Base-by-base conservation (phyloP, 2,888 invertebrate species). In the Leptopilina drosophilae region DNA sequence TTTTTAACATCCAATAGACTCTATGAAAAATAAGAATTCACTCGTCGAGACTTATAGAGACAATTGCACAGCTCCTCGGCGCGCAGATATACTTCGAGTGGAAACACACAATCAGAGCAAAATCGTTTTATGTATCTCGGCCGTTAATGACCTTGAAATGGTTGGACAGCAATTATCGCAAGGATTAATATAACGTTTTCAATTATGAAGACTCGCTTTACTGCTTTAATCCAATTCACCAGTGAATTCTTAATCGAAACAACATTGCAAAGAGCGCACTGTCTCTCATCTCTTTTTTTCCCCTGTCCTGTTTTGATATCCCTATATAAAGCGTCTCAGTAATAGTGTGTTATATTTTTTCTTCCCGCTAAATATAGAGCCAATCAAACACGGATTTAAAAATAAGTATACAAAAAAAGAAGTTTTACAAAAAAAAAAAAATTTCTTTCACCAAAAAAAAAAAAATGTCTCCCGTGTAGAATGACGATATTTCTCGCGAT, bases 151-250 rank as follows among this genome's bases (percentile, higher is more conserved):
- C 11, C 56, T 73, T 26, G 33, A 56, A 73, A 53, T 56, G 9
- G n/a, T 33, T 56, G 56, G 14, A 73, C 77, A 82, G 82, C 82
- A 81, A 83, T 81, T 78, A 81, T 79, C 78, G 78, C 77, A 12
- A 14, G 80, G 65, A 80, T 79, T 81, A 83, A 80, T 82, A 80
- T 82, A 81, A 81, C 78, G 59, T 59, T 69, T 73, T 59, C 40
- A 56, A 73, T 73, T 59, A 73, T 40, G n/a, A 56, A n/a, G 73
- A 73, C 56, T 73, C n/a, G 56, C 56, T 73, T 73, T 73, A 40
- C 56, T 4, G 56, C 56, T 59, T 73, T 73, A 73, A 73, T 73
- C 40, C 73, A 73, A 69, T 69, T 53, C 53, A 7, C n/a, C 12
- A 11, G 26, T 8, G 53, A 69, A 69, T 69, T 69, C 8, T 69